These are phyloP conservation scores for Eufriesea mexicana DNA, from an alignment of 1,140 invertebrate species.

Conservation along the genomic window DNA sequence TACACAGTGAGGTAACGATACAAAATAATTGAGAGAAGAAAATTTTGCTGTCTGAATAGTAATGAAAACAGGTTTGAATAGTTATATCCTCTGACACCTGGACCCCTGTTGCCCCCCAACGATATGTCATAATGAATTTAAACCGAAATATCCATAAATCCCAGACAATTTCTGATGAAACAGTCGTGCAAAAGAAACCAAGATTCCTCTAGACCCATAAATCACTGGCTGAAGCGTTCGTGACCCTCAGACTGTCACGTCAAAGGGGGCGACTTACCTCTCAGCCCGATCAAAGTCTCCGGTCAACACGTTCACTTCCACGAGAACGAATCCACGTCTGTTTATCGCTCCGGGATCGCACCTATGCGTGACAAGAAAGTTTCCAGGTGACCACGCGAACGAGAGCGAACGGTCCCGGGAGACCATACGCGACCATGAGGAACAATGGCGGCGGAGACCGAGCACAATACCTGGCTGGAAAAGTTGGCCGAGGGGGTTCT, in stretches of 20 bases:
- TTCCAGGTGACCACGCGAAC: constrained; percentile 42
- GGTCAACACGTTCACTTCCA: background rate
- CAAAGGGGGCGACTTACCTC: background rate
- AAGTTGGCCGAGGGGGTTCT: constrained; percentile 52
- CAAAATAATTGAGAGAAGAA: too few relatives aligned
- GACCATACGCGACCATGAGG: constrained; percentile 41
- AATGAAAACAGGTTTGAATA: too few relatives aligned
- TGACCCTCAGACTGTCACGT: background rate
- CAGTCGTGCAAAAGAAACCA: background rate
- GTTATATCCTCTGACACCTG: too few relatives aligned
- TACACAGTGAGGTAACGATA: too few relatives aligned
- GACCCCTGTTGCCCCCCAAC: too few relatives aligned
- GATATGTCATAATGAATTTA: too few relatives aligned
- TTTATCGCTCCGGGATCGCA: constrained; percentile 2
- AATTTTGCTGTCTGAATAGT: too few relatives aligned
- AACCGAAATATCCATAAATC: too few relatives aligned
- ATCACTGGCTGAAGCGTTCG: background rate
- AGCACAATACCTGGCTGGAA: constrained; percentile 47
- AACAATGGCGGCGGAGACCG: constrained; percentile 57
- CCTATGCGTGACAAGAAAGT: constrained; percentile 39
- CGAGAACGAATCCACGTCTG: too few relatives aligned
- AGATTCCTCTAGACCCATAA: background rate
- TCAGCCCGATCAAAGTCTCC: background rate
- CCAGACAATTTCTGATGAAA: too few relatives aligned
- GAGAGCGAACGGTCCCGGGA: constrained; percentile 19